These are phyloP conservation scores for Streptopelia turtur DNA, from an alignment of 2,797 vertebrate species.

Conservation along the genomic window DNA sequence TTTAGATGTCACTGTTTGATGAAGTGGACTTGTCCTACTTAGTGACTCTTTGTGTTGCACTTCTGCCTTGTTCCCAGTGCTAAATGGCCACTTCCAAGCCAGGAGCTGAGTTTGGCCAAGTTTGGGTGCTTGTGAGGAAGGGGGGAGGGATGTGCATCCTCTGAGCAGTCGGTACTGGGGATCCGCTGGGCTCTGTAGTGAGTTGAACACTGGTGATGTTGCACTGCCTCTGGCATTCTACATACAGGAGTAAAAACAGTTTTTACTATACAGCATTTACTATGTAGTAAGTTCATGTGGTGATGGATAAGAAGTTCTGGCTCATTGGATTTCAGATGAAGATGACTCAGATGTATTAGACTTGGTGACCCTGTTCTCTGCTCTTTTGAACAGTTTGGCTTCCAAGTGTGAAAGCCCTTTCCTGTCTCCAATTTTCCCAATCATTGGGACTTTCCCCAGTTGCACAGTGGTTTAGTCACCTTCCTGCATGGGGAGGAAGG, in stretches of 20 bases:
- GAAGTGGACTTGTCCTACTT: neutral
- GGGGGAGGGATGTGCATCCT: rapidly evolving
- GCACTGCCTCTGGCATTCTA: neutral
- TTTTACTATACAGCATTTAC: neutral
- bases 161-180: neutral
- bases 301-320: neutral
- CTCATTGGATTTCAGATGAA: neutral
- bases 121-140: neutral
- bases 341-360: neutral
- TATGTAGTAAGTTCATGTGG: neutral
- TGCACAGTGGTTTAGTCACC: neutral
- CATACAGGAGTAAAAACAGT: neutral
- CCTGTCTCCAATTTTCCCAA: neutral
- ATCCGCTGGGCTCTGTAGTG: no score
- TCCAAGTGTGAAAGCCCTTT: neutral
- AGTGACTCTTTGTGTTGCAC: neutral
- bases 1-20: neutral
- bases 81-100: neutral
- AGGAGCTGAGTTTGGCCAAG: neutral
- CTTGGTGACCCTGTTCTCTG: neutral
- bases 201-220: neutral
- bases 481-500: neutral
- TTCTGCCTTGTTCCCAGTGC: neutral
- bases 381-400: neutral
- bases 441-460: neutral